phyloP scores from a whole-genome alignment of 2,888 invertebrate species.

The Dendrolimus pini region DNA sequence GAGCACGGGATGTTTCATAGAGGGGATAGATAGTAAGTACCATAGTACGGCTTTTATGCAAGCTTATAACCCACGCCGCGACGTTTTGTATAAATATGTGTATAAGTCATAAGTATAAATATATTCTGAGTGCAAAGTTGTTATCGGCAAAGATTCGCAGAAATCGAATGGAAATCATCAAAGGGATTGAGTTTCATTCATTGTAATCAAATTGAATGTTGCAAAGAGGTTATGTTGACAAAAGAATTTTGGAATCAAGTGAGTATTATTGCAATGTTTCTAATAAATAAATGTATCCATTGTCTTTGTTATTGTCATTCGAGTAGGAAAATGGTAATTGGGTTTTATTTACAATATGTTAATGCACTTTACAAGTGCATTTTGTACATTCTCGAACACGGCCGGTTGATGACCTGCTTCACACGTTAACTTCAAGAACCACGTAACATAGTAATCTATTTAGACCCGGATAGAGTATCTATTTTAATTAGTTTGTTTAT shows the following conservation, averaged over 20 bases:
- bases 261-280: conserved; percentile 23
- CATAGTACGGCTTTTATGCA: conserved; percentile 14
- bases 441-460: no score
- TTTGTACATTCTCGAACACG: neutral
- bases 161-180: no score
- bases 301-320: no score
- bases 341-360: no score
- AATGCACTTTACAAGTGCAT: no score
- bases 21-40: conserved; percentile 10
- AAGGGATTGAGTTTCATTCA: neutral
- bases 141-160: no score
- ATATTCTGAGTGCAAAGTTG: no score
- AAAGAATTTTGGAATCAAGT: conserved; percentile 43
- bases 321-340: no score
- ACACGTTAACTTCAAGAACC: no score
- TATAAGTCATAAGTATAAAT: no score
- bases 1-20: conserved; percentile 36
- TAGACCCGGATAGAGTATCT: neutral
- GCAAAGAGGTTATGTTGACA: conserved; percentile 62
- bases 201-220: conserved; percentile 9
- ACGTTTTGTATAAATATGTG: no score
- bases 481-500: neutral
- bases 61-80: no score
- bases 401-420: neutral
- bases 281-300: neutral